These are phyloP conservation scores for Apotomis betuletana DNA, from an alignment of 2,888 invertebrate genomes.

Conservation along the genomic window DNA sequence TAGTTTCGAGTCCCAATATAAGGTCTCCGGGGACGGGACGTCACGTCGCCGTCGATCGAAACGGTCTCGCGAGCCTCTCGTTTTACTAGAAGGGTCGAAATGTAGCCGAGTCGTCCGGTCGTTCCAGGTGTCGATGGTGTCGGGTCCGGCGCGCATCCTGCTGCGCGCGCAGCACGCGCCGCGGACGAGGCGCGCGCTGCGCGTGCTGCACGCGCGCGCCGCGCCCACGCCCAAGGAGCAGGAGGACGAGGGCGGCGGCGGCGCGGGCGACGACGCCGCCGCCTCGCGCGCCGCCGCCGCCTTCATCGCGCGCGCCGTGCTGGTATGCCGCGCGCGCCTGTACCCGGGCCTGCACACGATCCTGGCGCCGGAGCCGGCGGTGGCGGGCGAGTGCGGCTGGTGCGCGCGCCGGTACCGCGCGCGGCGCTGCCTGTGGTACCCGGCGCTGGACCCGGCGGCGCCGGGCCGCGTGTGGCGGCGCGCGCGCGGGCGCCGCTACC, in stretches of 20 bases:
- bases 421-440: constrained; percentile 76
- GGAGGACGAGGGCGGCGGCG: constrained; percentile 45
- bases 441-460: constrained; percentile 73
- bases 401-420: constrained; percentile 60
- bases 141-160: constrained; percentile 23
- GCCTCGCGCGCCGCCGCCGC: constrained; percentile 64
- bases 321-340: constrained; percentile 74
- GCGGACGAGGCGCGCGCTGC: constrained; percentile 24
- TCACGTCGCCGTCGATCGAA: no score
- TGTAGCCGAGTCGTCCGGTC: no score
- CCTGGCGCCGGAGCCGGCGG: constrained; percentile 65
- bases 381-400: constrained; percentile 61
- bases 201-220: constrained; percentile 40
- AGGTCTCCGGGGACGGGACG: no score
- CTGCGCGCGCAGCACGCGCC: constrained; percentile 42
- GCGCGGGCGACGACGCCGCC: not conserved
- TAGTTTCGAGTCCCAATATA: no score
- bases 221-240: constrained; percentile 46
- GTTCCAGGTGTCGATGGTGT: not conserved
- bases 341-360: constrained; percentile 86
- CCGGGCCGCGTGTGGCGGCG: constrained; percentile 61
- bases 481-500: constrained; percentile 83
- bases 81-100: no score
- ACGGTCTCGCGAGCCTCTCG: no score
- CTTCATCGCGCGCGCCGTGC: constrained; percentile 75